These are phyloP conservation scores for Chauna torquata DNA, from an alignment of 2,113 vertebrate genomes.

Conservation along the genomic window DNA sequence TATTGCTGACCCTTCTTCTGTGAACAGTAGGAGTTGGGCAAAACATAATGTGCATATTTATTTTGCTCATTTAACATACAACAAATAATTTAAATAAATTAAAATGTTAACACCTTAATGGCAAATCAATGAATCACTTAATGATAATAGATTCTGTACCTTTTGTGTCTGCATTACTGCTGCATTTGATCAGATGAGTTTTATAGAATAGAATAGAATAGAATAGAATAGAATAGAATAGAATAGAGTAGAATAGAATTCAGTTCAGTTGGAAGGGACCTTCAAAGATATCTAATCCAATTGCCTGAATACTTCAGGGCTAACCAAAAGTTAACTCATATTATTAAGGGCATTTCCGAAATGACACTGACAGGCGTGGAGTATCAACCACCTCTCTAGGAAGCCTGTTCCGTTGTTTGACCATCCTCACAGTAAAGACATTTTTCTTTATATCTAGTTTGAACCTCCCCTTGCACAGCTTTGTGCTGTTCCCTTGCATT, in stretches of 20 bases:
- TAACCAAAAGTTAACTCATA: not conserved
- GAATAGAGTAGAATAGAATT: too few relatives aligned
- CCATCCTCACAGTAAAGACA: not conserved
- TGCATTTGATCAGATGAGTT: constrained; percentile 45
- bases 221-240: not conserved
- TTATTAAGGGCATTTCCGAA: not conserved
- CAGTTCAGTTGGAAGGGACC: not conserved
- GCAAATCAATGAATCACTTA: constrained; percentile 61
- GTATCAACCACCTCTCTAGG: not conserved
- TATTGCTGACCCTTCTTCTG: constrained; percentile 32
- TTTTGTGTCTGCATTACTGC: constrained; percentile 49
- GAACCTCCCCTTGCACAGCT: too few relatives aligned
- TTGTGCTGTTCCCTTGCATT: too few relatives aligned
- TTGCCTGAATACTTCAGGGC: not conserved
- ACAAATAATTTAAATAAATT: constrained; percentile 62
- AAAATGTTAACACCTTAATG: constrained; percentile 34
- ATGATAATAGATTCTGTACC: constrained; percentile 26
- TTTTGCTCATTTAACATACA: constrained; percentile 44
- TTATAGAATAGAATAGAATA: not conserved
- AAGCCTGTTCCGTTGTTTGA: not conserved
- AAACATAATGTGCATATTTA: not conserved
- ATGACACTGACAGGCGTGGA: not conserved
- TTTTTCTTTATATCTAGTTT: too few relatives aligned
- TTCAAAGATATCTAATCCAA: not conserved
- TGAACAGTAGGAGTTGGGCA: not conserved